Conservation (phyloP, 2,888 invertebrate genomes). For the Trypoxylon attenuatum region DNA sequence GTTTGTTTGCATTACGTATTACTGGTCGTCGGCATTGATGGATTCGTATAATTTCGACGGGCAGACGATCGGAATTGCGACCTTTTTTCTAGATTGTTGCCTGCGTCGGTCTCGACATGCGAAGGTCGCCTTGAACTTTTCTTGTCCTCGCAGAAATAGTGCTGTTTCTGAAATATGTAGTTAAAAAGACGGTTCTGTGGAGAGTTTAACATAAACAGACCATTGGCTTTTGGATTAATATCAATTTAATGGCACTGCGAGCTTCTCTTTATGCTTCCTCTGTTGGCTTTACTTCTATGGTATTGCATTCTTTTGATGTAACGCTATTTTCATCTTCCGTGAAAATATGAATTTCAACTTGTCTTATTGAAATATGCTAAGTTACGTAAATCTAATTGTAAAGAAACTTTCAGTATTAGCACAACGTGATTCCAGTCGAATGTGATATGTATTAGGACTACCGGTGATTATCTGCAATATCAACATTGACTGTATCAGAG, state of each 20-base stretch:
- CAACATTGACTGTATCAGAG: no score
- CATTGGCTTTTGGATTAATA: constrained; percentile 23
- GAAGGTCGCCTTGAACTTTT: not conserved
- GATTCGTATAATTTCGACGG: constrained; percentile 23
- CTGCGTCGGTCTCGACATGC: constrained; percentile 2
- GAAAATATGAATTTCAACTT: not conserved
- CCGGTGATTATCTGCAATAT: no score
- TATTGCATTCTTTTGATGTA: no score
- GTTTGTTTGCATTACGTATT: not conserved
- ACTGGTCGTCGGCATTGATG: constrained; percentile 17
- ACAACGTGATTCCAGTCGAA: no score
- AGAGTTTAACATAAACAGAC: not conserved
- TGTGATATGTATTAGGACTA: no score
- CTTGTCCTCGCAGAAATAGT: no score
- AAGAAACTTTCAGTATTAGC: no score
- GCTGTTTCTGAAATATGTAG: no score
- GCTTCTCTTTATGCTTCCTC: no score
- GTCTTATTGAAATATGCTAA: constrained; percentile 5
- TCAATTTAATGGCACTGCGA: constrained; percentile 20
- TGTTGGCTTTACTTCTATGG: no score
- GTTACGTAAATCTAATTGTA: no score
- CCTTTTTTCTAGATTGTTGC: constrained; percentile 15
- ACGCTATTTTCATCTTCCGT: constrained; percentile 5
- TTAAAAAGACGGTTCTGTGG: no score
- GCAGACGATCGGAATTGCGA: constrained; percentile 15